Evolutionary conservation across 2,113 vertebrate species (phyloP).

Genomic region (Megaleporinus macrocephalus): DNA sequence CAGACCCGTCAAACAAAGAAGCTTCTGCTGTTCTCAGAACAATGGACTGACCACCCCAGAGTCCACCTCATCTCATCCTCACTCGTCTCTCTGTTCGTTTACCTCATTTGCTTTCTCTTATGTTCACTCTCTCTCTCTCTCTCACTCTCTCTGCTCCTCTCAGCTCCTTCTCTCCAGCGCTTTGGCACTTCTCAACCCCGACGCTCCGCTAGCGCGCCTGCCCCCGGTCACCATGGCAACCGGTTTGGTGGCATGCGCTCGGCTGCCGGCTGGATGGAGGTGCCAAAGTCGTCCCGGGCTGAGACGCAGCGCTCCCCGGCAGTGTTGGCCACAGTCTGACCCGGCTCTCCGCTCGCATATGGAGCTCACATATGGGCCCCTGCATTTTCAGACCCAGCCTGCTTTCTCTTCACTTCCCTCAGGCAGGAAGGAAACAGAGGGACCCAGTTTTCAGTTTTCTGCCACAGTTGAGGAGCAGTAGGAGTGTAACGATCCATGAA

Average conservation of each 20-base stretch:
- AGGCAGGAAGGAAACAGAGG: conserved; percentile 28
- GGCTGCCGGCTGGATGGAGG: conserved; percentile 59
- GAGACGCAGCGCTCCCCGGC: conserved; percentile 52
- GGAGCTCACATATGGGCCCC: conserved; percentile 72
- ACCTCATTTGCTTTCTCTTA: neutral
- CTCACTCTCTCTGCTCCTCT: neutral
- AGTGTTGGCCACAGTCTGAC: conserved; percentile 57
- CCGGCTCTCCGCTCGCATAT: conserved; percentile 67
- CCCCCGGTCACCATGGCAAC: conserved; percentile 45
- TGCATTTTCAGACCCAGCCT: conserved; percentile 70
- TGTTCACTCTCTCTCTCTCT: neutral
- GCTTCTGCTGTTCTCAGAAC: no score
- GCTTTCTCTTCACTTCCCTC: conserved; percentile 48
- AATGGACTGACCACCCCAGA: no score
- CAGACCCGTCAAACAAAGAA: no score
- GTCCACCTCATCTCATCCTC: neutral
- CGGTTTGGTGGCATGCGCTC: conserved; percentile 42
- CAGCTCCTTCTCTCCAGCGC: conserved; percentile 33
- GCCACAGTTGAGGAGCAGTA: neutral
- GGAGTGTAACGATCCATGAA: no score
- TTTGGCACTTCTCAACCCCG: conserved; percentile 41
- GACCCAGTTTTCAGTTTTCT: neutral
- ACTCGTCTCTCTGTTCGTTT: neutral
- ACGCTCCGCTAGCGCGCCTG: conserved; percentile 36
- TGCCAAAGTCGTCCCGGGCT: conserved; percentile 64